Percentiles rank a stretch among this genome's conserved stretches.
Evolutionary conservation across 2,888 invertebrate genomes (phyloP).

Genomic region (Calliphora vomitoria): DNA sequence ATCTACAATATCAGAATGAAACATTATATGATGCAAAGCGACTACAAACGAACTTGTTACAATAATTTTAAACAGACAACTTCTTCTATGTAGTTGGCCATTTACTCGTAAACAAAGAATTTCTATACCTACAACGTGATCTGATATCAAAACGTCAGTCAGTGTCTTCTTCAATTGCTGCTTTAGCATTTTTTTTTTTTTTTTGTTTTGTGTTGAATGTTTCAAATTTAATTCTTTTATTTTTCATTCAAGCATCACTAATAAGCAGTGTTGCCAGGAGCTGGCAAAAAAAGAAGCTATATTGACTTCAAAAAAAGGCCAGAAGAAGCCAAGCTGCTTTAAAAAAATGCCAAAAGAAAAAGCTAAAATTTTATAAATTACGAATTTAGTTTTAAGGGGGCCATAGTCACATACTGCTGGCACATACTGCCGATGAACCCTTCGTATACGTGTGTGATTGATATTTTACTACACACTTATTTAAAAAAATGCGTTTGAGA

Average conservation of each 20-base stretch:
- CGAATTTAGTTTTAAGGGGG: too few species aligned
- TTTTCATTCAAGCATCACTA: conserved; percentile 69
- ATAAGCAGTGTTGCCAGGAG: too few species aligned
- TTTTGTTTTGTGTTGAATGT: not conserved
- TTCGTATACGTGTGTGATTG: too few species aligned
- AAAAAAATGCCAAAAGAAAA: too few species aligned
- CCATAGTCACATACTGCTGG: too few species aligned
- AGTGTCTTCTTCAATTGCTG: conserved; percentile 56
- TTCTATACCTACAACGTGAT: conserved; percentile 41
- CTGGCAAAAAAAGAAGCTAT: too few species aligned
- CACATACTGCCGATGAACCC: too few species aligned
- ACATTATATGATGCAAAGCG: conserved; percentile 27
- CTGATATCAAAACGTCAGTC: conserved; percentile 27
- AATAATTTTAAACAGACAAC: conserved; percentile 4
- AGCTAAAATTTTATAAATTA: too few species aligned
- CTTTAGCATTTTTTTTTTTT: not conserved
- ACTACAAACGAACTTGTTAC: not conserved
- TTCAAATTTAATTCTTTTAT: conserved; percentile 32
- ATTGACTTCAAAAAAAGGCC: too few species aligned
- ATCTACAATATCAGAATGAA: conserved; percentile 26
- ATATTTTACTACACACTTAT: too few species aligned
- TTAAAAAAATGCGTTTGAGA: too few species aligned
- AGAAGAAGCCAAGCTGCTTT: too few species aligned
- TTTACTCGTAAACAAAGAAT: conserved; percentile 11
- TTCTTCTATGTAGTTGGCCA: conserved; percentile 25